Evolutionary conservation across 1,140 invertebrate species (phyloP).

Genomic region (Lerema accius): DNA sequence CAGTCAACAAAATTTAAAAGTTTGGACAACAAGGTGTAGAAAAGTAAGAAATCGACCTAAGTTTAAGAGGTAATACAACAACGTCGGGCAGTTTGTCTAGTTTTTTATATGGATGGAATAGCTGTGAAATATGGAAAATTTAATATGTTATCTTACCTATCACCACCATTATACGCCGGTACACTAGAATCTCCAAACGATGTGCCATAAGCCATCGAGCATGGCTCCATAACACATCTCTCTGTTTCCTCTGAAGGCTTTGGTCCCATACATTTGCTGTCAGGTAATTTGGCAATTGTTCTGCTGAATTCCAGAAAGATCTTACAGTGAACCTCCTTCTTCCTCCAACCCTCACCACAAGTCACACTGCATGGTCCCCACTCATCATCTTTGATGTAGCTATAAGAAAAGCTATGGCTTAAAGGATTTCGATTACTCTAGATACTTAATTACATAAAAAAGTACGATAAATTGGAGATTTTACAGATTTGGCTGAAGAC

Average conservation of each 20-base stretch:
- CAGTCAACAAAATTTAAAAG: no score
- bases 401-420: slow-evolving; percentile 46
- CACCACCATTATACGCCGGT: slow-evolving; percentile 64
- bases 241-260: slow-evolving; percentile 92
- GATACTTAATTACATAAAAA: not conserved
- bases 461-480: not conserved
- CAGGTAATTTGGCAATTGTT: slow-evolving; percentile 93
- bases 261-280: slow-evolving; percentile 92
- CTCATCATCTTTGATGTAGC: slow-evolving; percentile 85
- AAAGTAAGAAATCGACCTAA: no score
- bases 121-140: no score
- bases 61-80: no score
- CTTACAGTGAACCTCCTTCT: slow-evolving; percentile 93
- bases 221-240: slow-evolving; percentile 90
- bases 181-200: slow-evolving; percentile 86
- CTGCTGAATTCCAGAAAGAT: slow-evolving; percentile 96
- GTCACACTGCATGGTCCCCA: slow-evolving; percentile 95
- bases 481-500: slow-evolving; percentile 9
- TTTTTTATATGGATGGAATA: no score
- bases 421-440: slow-evolving; percentile 4
- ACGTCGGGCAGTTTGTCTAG: no score
- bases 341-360: slow-evolving; percentile 93
- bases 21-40: no score
- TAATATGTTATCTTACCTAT: slow-evolving; percentile 71
- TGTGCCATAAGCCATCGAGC: slow-evolving; percentile 85